phyloP scores from a whole-genome alignment of 2,113 vertebrate genomes.

The Oncorhynchus tshawytscha region DNA sequence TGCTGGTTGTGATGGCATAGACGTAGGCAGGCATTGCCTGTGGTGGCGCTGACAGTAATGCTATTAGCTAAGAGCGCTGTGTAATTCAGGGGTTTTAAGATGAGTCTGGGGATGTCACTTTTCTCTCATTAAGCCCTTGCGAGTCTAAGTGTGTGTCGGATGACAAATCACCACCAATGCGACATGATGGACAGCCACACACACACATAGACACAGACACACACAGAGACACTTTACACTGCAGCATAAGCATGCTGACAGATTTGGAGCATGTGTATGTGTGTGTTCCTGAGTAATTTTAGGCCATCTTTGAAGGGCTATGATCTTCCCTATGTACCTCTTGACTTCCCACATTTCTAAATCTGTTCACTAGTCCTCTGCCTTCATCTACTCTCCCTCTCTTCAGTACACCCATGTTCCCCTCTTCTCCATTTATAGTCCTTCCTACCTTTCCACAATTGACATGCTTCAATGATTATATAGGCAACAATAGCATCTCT shows the following conservation, averaged over 20 bases:
- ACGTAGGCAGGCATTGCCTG: neutral
- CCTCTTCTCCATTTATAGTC: neutral
- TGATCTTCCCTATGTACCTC: neutral
- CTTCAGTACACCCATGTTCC: neutral
- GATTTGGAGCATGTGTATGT: constrained; percentile 26
- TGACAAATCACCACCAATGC: constrained; percentile 35
- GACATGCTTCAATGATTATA: no score
- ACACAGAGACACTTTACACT: no score
- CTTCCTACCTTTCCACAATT: no score
- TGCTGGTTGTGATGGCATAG: neutral
- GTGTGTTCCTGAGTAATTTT: neutral
- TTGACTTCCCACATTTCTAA: neutral
- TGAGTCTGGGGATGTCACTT: constrained; percentile 40
- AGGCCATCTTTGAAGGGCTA: no score
- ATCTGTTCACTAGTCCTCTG: neutral
- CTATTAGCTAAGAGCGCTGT: constrained; percentile 47
- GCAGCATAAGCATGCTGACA: constrained; percentile 19
- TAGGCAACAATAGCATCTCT: neutral
- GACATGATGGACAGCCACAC: no score
- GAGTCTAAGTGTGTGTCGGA: constrained; percentile 29
- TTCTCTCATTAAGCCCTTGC: constrained; percentile 48
- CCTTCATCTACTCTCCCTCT: no score
- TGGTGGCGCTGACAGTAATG: constrained; percentile 40
- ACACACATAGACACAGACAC: no score
- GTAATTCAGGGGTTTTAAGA: constrained; percentile 57